A percentile compares a stretch with the other conserved stretches of the same genome.
phyloP scores from a whole-genome alignment of 2,797 vertebrate species.

The Phoeniculus purpureus region DNA sequence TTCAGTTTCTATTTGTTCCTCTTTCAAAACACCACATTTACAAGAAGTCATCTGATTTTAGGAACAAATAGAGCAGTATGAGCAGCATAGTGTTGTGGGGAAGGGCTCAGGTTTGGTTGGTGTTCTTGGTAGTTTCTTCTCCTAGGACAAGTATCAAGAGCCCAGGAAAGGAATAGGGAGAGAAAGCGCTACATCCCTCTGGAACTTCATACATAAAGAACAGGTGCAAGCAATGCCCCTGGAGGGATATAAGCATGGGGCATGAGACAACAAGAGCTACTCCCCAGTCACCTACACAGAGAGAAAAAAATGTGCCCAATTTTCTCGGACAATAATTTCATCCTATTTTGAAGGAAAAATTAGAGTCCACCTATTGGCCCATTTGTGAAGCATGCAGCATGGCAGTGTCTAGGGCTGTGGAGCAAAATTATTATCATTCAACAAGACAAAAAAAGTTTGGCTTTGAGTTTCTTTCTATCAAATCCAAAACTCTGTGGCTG shows the following conservation, averaged over 20 bases:
- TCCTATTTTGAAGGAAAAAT: neutral
- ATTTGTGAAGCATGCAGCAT: neutral
- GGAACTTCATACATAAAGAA: neutral
- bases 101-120: neutral
- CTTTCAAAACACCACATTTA: neutral
- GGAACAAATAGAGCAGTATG: neutral
- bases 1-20: neutral
- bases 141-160: neutral
- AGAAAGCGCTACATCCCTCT: neutral
- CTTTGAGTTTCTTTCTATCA: neutral
- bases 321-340: neutral
- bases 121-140: neutral
- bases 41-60: neutral
- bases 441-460: neutral
- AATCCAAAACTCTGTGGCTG: neutral
- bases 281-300: neutral
- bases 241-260: neutral
- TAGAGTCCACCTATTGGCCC: neutral
- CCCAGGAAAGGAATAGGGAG: neutral
- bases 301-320: neutral
- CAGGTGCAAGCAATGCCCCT: neutral
- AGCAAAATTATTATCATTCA: constrained; percentile 11
- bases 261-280: neutral
- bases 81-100: neutral
- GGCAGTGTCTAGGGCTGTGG: neutral